These are phyloP conservation scores for Tubiluchus corallicola DNA, from an alignment of 2,888 invertebrate species.

Conservation along the genomic window DNA sequence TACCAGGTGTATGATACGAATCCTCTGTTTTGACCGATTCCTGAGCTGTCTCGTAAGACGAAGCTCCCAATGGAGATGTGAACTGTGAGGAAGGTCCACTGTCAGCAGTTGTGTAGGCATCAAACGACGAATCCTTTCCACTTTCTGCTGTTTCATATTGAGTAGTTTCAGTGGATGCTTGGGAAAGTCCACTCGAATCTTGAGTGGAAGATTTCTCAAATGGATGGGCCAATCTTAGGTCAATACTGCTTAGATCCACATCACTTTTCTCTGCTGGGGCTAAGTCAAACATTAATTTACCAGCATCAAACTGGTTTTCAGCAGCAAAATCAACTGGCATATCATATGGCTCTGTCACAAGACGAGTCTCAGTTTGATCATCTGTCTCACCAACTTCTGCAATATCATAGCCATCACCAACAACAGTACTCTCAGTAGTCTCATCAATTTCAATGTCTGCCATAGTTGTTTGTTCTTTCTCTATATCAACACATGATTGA, in stretches of 20 bases:
- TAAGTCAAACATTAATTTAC: neutral
- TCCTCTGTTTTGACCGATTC: neutral
- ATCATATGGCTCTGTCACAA: neutral
- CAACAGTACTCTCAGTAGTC: neutral
- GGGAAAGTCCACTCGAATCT: no score
- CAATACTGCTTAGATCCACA: neutral
- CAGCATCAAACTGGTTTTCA: neutral
- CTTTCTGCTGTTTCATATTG: constrained; percentile 1
- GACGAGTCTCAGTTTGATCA: neutral
- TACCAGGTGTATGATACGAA: neutral
- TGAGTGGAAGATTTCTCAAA: neutral
- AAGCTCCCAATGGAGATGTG: neutral
- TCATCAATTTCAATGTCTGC: neutral
- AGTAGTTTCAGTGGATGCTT: no score
- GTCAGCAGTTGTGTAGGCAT: neutral
- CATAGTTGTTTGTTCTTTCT: neutral
- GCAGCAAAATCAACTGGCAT: neutral
- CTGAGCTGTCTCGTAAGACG: neutral
- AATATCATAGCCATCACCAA: neutral
- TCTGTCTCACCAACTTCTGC: no score
- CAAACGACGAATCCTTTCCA: constrained; percentile 1
- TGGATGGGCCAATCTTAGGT: neutral
- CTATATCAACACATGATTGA: neutral
- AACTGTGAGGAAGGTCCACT: neutral
- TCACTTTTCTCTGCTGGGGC: neutral